Evolutionary conservation across 2,113 vertebrate species (phyloP).

Genomic region (Grantiella picta): DNA sequence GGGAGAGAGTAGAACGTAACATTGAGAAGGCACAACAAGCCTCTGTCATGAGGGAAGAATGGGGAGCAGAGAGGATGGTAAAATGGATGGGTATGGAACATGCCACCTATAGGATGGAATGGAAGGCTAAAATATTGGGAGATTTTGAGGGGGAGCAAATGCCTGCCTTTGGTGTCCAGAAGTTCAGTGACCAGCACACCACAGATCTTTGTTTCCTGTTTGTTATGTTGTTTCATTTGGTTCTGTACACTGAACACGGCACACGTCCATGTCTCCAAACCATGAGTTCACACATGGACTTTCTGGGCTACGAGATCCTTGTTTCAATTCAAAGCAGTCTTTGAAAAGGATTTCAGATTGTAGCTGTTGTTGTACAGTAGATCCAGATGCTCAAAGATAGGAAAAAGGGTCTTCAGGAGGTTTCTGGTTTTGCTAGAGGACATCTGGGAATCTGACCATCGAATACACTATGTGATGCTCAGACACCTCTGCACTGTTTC

Average conservation of each 20-base stretch:
- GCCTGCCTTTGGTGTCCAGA: not conserved
- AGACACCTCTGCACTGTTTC: not conserved
- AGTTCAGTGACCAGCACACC: not conserved
- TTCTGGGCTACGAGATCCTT: not conserved
- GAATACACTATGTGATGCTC: not conserved
- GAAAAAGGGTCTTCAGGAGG: not conserved
- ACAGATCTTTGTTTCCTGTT: not conserved
- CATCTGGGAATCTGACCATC: not conserved
- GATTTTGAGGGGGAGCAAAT: not conserved
- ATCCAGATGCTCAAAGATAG: not conserved
- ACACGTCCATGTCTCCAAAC: rapidly evolving
- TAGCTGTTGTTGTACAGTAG: not conserved
- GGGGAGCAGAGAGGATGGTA: not conserved
- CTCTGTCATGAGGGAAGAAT: not conserved
- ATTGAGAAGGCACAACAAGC: rapidly evolving
- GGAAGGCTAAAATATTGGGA: not conserved
- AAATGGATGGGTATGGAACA: not conserved
- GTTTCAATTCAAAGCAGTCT: not conserved
- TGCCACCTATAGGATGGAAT: not conserved
- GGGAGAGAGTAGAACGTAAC: not conserved
- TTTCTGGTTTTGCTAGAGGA: not conserved
- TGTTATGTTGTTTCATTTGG: rapidly evolving
- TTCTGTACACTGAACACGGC: not conserved
- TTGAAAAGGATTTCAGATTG: not conserved
- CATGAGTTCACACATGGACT: not conserved